These are phyloP conservation scores for Rhabdornis inornatus DNA, from an alignment of 2,113 vertebrate species.

Conservation along the genomic window DNA sequence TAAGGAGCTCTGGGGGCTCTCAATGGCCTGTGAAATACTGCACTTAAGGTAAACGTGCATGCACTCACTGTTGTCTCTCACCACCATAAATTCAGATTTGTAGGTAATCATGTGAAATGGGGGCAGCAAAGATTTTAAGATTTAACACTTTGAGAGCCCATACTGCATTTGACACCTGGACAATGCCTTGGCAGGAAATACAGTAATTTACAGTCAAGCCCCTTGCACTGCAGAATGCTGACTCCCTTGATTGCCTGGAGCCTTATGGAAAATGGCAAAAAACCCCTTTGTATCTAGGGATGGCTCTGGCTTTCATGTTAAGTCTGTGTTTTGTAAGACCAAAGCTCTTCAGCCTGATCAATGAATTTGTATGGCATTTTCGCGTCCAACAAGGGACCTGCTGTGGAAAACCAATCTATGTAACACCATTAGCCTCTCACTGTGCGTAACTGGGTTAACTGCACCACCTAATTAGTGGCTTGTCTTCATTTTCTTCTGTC, in stretches of 20 bases:
- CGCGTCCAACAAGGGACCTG: background rate
- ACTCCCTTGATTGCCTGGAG: background rate
- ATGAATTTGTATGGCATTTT: background rate
- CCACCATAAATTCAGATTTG: background rate
- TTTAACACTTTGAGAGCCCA: background rate
- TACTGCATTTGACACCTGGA: background rate
- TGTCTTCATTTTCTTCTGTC: no score
- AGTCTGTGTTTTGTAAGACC: background rate
- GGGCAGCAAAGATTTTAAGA: background rate
- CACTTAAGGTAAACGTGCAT: background rate
- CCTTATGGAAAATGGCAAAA: background rate
- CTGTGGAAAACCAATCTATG: background rate
- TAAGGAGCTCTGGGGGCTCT: background rate
- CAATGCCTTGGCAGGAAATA: background rate
- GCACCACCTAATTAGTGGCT: no score
- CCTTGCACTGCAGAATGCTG: background rate
- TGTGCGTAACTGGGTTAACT: no score
- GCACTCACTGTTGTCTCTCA: background rate
- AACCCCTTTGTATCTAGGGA: background rate
- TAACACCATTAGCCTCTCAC: background rate
- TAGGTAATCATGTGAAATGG: background rate
- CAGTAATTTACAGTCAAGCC: accelerated
- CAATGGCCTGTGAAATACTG: background rate
- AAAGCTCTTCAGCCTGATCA: background rate
- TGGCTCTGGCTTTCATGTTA: background rate